A percentile compares a stretch with the other conserved stretches of the same genome.
phyloP scores from a whole-genome alignment of 2,113 vertebrate species.

The Felis chaus region DNA sequence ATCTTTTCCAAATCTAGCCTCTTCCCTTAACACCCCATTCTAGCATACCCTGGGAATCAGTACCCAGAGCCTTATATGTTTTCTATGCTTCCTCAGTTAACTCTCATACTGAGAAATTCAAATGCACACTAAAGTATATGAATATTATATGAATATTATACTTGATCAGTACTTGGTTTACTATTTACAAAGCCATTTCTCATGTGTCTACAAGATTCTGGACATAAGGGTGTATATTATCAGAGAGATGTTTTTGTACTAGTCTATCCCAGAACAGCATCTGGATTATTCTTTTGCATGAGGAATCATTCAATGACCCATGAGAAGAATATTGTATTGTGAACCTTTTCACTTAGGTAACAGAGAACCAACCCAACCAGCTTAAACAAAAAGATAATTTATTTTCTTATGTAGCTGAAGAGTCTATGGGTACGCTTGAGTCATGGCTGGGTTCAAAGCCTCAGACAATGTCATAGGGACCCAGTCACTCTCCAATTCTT shows the following conservation, averaged over 20 bases:
- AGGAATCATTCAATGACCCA: background rate
- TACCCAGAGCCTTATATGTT: background rate
- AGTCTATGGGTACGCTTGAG: background rate
- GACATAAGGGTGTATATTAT: background rate
- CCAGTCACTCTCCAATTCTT: background rate
- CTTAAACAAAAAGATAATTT: background rate
- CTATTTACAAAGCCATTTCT: background rate
- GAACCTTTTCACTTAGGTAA: background rate
- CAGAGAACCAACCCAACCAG: background rate
- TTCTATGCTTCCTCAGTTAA: background rate
- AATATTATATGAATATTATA: background rate
- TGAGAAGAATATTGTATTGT: background rate
- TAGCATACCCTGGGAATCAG: background rate
- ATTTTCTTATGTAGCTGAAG: background rate
- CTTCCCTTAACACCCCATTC: background rate
- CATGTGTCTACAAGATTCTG: background rate
- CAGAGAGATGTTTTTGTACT: background rate
- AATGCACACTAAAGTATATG: background rate
- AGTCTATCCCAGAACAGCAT: background rate
- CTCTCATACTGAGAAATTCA: background rate
- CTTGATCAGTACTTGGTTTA: background rate
- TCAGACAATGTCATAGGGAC: background rate
- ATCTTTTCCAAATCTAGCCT: background rate
- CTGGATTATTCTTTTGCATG: background rate
- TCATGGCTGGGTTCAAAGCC: background rate